A percentile compares a stretch with the other conserved stretches of the same genome.
Evolutionary conservation across 2,797 vertebrate species (phyloP).

Genomic region (Tiaroga cobitis): DNA sequence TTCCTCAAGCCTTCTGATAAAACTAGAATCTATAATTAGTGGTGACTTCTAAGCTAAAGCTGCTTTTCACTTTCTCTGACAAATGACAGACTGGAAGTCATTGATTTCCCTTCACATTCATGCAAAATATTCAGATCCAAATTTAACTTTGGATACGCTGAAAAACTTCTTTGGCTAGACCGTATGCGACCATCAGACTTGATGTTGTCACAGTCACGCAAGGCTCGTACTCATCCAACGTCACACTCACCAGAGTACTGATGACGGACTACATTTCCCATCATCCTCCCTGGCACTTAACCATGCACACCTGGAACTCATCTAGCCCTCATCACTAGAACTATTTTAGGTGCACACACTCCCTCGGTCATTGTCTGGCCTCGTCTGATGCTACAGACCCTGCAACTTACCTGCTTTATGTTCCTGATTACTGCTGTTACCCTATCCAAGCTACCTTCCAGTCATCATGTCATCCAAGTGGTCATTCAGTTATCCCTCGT

Average conservation of each 20-base stretch:
- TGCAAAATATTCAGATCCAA: neutral
- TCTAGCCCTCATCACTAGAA: neutral
- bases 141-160: neutral
- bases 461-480: too few species aligned
- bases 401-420: too few species aligned
- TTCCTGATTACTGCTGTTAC: too few species aligned
- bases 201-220: neutral
- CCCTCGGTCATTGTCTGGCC: too few species aligned
- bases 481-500: too few species aligned
- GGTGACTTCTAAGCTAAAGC: neutral
- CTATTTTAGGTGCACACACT: too few species aligned
- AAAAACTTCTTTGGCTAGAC: neutral
- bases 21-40: conserved; percentile 20
- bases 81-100: neutral
- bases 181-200: neutral
- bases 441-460: too few species aligned
- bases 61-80: neutral
- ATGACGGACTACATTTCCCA: neutral
- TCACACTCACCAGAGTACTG: neutral
- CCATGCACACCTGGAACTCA: neutral
- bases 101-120: neutral
- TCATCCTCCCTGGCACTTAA: neutral
- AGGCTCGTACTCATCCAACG: neutral
- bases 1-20: conserved; percentile 22
- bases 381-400: too few species aligned